Conservation (phyloP, 1,140 invertebrate genomes). For the Hypothenemus hampei region DNA sequence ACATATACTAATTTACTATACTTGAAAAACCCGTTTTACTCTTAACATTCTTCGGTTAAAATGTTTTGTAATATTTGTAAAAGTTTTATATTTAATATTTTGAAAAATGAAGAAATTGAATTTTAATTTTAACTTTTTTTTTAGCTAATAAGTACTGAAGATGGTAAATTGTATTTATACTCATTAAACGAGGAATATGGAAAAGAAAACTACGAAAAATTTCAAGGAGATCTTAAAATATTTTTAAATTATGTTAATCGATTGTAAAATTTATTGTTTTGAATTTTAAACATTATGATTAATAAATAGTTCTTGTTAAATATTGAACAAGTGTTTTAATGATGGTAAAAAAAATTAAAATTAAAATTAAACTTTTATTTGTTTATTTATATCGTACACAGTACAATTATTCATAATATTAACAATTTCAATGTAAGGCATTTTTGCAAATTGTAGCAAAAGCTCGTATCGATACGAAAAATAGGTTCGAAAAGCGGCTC, state of each 20-base stretch:
- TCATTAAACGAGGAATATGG: slow-evolving; percentile 37
- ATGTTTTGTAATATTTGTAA: no score
- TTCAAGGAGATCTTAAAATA: slow-evolving; percentile 32
- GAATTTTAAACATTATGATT: neutral
- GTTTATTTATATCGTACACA: slow-evolving; percentile 25
- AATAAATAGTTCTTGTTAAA: neutral
- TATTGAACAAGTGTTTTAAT: neutral
- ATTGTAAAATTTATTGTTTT: slow-evolving; percentile 28
- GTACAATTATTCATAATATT: slow-evolving; percentile 22
- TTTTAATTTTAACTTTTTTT: slow-evolving; percentile 2
- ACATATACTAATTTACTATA: no score
- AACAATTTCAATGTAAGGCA: neutral
- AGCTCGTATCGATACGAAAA: slow-evolving; percentile 28
- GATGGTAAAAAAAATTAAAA: neutral
- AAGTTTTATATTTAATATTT: no score
- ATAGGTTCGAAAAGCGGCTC: slow-evolving; percentile 26
- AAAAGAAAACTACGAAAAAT: slow-evolving; percentile 26
- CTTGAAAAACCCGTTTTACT: no score
- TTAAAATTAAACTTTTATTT: slow-evolving; percentile 6
- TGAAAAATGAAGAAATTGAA: no score
- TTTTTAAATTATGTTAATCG: slow-evolving; percentile 42
- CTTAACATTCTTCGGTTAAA: neutral
- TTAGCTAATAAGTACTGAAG: slow-evolving; percentile 33
- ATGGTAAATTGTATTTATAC: slow-evolving; percentile 34
- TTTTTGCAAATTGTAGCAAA: slow-evolving; percentile 26